phyloP scores from a whole-genome alignment of 2,888 invertebrate genomes.

The Oithona nana region DNA sequence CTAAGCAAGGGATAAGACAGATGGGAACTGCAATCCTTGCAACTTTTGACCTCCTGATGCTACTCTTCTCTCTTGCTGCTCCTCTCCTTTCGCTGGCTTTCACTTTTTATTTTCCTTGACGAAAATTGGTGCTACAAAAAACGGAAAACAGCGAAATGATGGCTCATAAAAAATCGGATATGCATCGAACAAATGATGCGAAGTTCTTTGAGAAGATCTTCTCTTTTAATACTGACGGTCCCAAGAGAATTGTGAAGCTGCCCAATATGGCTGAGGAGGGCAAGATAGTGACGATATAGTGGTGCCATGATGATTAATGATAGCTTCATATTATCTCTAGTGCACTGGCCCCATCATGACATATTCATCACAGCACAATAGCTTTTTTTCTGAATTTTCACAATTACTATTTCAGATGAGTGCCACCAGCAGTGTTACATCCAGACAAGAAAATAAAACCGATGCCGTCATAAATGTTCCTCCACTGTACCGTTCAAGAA shows the following conservation, averaged over 20 bases:
- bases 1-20: no score
- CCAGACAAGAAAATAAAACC: background rate
- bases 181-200: no score
- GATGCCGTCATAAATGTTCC: background rate
- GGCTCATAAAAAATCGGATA: no score
- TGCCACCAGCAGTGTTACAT: background rate
- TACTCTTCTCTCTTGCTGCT: background rate
- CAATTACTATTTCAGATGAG: background rate
- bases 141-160: no score
- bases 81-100: background rate
- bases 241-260: no score
- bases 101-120: background rate
- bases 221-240: no score
- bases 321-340: background rate
- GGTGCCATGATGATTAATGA: background rate
- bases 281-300: background rate
- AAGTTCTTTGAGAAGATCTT: no score
- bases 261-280: no score
- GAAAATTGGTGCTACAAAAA: no score
- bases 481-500: slow-evolving; percentile 50
- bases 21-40: background rate
- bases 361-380: background rate
- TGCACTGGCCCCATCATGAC: background rate
- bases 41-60: background rate
- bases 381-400: background rate